Percentiles rank a stretch among this genome's conserved stretches.
Evolutionary conservation across 2,113 vertebrate genomes (phyloP).

Genomic region (Chunga burmeisteri): DNA sequence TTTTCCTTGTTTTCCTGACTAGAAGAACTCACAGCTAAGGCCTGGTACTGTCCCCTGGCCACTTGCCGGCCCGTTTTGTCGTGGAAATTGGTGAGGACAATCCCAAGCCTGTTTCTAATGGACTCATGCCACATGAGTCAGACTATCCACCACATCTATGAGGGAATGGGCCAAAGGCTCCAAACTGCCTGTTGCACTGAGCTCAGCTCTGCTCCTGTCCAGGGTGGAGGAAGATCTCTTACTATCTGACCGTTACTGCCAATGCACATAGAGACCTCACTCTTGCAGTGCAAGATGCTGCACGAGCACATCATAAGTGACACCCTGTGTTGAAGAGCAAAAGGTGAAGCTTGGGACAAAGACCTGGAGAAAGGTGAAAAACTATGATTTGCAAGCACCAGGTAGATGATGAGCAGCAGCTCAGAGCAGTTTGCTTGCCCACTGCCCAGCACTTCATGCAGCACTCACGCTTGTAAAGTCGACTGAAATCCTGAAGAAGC

Average conservation of each 20-base stretch:
- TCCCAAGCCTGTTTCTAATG: background rate
- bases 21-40: background rate
- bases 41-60: background rate
- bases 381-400: background rate
- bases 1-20: background rate
- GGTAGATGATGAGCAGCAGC: background rate
- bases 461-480: background rate
- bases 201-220: background rate
- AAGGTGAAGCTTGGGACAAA: background rate
- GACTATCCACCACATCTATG: background rate
- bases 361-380: background rate
- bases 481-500: background rate
- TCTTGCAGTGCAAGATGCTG: background rate
- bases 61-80: background rate
- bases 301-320: background rate
- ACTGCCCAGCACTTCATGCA: background rate
- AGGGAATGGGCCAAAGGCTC: background rate
- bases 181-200: background rate
- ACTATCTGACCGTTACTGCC: background rate
- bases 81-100: background rate
- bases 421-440: background rate
- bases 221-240: background rate
- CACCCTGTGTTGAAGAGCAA: background rate
- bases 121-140: background rate
- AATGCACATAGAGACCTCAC: background rate